phyloP scores from a whole-genome alignment of 1,140 invertebrate genomes.

The Macrobrachium rosenbergii region DNA sequence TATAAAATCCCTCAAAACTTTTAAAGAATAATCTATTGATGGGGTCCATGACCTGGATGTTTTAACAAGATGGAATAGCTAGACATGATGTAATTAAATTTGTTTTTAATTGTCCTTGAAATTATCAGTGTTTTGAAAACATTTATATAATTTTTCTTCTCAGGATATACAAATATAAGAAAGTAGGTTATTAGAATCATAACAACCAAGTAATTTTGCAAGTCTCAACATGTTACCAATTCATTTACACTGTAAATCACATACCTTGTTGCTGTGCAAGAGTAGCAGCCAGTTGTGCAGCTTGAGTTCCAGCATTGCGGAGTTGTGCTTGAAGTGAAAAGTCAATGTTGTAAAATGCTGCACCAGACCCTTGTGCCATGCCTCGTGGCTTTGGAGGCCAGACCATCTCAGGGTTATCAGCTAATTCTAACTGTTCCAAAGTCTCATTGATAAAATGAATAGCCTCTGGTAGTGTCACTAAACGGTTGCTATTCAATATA shows the following conservation, averaged over 20 bases:
- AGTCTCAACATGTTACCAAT: too few species aligned
- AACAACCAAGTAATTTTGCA: too few species aligned
- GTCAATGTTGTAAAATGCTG: conserved; percentile 99
- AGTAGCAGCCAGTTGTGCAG: conserved; percentile 80
- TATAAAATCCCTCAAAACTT: too few species aligned
- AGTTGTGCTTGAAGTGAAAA: conserved; percentile 97
- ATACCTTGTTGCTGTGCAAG: conserved; percentile 76
- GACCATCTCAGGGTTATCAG: conserved; percentile 73
- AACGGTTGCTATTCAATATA: conserved; percentile 91
- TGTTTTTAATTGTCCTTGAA: too few species aligned
- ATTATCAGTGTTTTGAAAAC: too few species aligned
- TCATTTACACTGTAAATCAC: conserved; percentile 56
- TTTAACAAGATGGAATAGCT: too few species aligned
- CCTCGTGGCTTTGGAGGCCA: conserved; percentile 89
- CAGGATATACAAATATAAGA: too few species aligned
- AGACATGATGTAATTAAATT: too few species aligned
- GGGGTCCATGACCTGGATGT: too few species aligned
- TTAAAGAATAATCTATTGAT: too few species aligned
- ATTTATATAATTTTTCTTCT: too few species aligned
- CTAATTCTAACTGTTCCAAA: conserved; percentile 87
- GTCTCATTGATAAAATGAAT: conserved; percentile 88
- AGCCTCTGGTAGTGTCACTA: conserved; percentile 97
- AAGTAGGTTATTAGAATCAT: too few species aligned
- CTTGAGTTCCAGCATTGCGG: conserved; percentile 89
- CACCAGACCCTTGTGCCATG: conserved; percentile 82